Percentiles rank a stretch among this genome's conserved stretches.
Evolutionary conservation across 2,888 invertebrate genomes (phyloP).

Genomic region (Pinctada fucata): DNA sequence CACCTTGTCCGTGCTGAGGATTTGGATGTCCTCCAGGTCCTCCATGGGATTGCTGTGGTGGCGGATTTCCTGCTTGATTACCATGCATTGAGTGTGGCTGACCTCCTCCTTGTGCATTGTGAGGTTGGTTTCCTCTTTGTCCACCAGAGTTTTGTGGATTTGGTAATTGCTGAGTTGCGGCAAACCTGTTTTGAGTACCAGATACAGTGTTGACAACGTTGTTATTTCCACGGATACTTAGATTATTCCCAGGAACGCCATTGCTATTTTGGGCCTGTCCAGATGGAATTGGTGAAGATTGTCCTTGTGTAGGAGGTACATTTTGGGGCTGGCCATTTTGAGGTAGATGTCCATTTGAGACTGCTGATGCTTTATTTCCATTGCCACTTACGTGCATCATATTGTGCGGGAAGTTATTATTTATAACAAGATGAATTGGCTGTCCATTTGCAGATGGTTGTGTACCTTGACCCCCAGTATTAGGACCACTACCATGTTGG

Average conservation of each 20-base stretch:
- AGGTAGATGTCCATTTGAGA: not conserved
- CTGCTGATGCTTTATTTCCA: constrained; percentile 4
- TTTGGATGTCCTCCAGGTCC: too few relatives aligned
- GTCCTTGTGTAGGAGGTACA: not conserved
- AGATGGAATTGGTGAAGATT: not conserved
- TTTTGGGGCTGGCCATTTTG: not conserved
- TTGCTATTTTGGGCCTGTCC: not conserved
- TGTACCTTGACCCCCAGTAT: not conserved
- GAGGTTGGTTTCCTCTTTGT: not conserved
- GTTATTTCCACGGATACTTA: not conserved
- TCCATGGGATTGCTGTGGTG: not conserved
- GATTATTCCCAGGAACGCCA: not conserved
- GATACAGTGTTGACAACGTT: not conserved
- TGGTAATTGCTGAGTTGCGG: not conserved
- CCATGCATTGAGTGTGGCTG: not conserved
- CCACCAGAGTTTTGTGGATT: not conserved
- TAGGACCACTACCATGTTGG: too few relatives aligned
- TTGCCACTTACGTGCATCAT: constrained; percentile 23
- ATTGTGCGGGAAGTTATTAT: constrained; percentile 27
- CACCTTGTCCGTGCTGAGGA: not conserved
- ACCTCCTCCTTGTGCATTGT: not conserved
- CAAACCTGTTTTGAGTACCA: not conserved
- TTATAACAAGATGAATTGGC: constrained; percentile 18
- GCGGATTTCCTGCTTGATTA: not conserved
- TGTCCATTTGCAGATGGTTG: not conserved